phyloP scores from a whole-genome alignment of 2,888 invertebrate genomes.

The Laothoe populi region DNA sequence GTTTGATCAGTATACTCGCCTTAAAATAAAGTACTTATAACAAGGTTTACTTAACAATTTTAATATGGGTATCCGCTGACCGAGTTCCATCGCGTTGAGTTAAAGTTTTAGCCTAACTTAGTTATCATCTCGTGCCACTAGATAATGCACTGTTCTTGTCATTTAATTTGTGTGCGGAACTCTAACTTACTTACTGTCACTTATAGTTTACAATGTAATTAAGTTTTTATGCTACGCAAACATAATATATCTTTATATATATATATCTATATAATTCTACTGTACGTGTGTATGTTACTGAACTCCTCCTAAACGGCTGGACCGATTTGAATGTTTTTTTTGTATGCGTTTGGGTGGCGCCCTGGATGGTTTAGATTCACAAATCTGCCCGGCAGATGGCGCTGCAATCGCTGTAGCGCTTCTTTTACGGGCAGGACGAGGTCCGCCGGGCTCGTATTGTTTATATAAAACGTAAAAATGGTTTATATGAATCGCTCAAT shows the following conservation, averaged over 20 bases:
- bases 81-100: slow-evolving; percentile 39
- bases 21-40: neutral
- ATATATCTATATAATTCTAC: too few species aligned
- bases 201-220: neutral
- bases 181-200: slow-evolving; percentile 15
- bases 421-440: too few species aligned
- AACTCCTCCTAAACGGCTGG: too few species aligned
- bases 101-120: slow-evolving; percentile 48
- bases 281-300: too few species aligned
- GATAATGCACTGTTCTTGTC: slow-evolving; percentile 43
- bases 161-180: slow-evolving; percentile 30
- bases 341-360: too few species aligned
- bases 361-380: too few species aligned
- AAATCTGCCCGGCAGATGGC: too few species aligned
- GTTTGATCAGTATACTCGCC: neutral
- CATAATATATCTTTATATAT: neutral
- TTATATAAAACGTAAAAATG: too few species aligned
- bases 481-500: too few species aligned
- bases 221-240: neutral
- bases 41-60: slow-evolving; percentile 34
- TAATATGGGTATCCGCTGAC: slow-evolving; percentile 37
- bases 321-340: too few species aligned
- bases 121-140: slow-evolving; percentile 48
- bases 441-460: too few species aligned
- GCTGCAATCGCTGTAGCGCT: too few species aligned